Evolutionary conservation across 2,888 invertebrate species (phyloP), one percentile per base, ranked within the genome.

Genomic region (Imbricaverruca yamaguchii): DNA sequence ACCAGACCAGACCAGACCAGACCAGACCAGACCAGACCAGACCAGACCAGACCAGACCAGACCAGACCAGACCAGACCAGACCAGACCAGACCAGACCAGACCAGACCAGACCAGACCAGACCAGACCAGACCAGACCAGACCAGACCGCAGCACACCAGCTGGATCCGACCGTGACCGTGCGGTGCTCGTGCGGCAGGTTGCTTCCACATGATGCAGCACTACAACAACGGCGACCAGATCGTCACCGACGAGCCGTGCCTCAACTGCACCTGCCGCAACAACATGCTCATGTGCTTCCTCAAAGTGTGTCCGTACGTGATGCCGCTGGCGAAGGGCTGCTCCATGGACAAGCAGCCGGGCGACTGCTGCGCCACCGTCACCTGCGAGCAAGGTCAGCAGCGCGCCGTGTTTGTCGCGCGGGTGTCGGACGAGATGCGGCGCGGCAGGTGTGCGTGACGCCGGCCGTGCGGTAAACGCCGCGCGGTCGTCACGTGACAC

Each of bases 251-350:
- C 89, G 96, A 97, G 88, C 96, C 96, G 85, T 96, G 96, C 88
- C 90, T 97, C 84, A 97, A 97, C 89, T 97, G 96, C 89, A 96
- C 96, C 84, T 97, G 96, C 88, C 94, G 95, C 90, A 95, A 95
- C 87, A 92, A 93, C 87, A 96, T 96, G 95, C 91, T 97, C 83
- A 96, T 96, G 96, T 97, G 96, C 88, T 96, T 95, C 89, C 90
- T 97, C 85, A 90, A 94, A 86, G 84, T 96, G 56, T 97, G 96
- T 86, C 96, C 96, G 69, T 96, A 95, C 89, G 94, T 95, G 77
- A 96, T 96, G 88, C 93, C 95, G 53, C 94, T 96, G 85, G 96
- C 96, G 84, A 94, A 95, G 87, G 93, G 96, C 87, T 96, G 96
- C 87, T 93, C 92, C 81, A 92, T 95, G 65, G 95, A 95, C 87